These are phyloP conservation scores for Craseonycteris thonglongyai DNA, from an alignment of 2,113 vertebrate genomes.

Conservation along the genomic window DNA sequence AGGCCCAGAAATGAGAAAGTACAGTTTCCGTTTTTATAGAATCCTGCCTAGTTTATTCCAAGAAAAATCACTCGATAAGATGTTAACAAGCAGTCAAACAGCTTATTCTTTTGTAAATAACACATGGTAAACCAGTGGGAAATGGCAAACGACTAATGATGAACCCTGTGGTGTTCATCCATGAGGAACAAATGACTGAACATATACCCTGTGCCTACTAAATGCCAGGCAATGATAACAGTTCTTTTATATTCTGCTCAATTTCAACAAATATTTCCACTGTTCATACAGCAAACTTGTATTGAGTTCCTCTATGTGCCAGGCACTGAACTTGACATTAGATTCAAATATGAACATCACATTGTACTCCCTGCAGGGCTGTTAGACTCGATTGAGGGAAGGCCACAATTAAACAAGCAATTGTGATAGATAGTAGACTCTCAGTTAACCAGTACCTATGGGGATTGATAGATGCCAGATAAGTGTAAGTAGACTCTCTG, in stretches of 20 bases:
- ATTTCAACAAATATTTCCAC: not conserved
- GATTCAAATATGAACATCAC: not conserved
- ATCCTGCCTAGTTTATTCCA: not conserved
- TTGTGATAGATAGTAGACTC: too few species aligned
- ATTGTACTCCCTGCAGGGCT: not conserved
- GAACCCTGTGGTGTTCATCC: not conserved
- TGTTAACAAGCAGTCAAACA: not conserved
- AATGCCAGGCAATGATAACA: not conserved
- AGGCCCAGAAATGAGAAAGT: not conserved
- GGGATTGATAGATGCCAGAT: too few species aligned
- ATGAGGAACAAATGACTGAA: not conserved
- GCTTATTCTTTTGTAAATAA: constrained; percentile 36
- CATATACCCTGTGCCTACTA: not conserved
- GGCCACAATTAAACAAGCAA: not conserved
- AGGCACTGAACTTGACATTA: not conserved
- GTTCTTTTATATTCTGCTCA: not conserved
- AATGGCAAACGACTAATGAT: not conserved
- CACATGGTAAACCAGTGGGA: constrained; percentile 7
- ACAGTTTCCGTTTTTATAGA: not conserved
- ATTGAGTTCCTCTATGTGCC: not conserved
- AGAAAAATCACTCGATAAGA: not conserved
- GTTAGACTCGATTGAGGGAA: not conserved
- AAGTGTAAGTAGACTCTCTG: too few species aligned
- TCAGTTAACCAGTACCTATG: too few species aligned
- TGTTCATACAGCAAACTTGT: not conserved